Conservation (phyloP, 2,797 vertebrate species). For the Melanotaenia boesemani region DNA sequence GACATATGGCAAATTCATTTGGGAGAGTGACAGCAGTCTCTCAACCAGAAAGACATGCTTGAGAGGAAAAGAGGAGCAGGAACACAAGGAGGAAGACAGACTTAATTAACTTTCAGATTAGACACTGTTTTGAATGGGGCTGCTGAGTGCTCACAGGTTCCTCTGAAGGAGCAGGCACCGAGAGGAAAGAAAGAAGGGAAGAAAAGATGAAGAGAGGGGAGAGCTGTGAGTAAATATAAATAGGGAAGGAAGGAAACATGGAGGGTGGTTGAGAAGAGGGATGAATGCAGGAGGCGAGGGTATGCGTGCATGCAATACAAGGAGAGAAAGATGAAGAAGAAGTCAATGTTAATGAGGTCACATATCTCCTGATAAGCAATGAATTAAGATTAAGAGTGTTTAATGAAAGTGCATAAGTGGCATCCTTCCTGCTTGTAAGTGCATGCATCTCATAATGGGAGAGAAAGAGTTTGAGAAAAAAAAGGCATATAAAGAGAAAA, state of each 20-base stretch:
- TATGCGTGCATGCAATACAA: conserved; percentile 33
- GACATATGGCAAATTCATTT: conserved; percentile 55
- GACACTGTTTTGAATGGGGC: conserved; percentile 63
- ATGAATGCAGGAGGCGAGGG: conserved; percentile 30
- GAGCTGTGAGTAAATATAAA: conserved; percentile 57
- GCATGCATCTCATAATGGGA: conserved; percentile 28
- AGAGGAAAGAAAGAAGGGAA: conserved; percentile 34
- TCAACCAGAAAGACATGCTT: conserved; percentile 72
- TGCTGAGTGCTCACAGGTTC: conserved; percentile 62
- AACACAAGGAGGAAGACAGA: conserved; percentile 64
- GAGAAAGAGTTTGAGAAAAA: conserved; percentile 16
- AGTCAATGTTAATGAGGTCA: conserved; percentile 81
- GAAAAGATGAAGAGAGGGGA: conserved; percentile 56
- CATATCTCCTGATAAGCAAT: conserved; percentile 78
- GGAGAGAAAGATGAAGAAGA: conserved; percentile 48
- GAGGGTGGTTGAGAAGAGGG: conserved; percentile 18
- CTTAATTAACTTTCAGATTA: conserved; percentile 81
- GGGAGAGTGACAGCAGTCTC: conserved; percentile 70
- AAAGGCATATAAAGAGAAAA: conserved; percentile 30
- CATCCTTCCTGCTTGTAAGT: conserved; percentile 44
- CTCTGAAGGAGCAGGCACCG: conserved; percentile 52
- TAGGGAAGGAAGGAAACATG: conserved; percentile 29
- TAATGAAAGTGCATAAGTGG: conserved; percentile 76
- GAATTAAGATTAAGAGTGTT: conserved; percentile 79
- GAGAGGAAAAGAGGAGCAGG: conserved; percentile 64